Evolutionary conservation across 2,113 vertebrate genomes (phyloP).

Genomic region (Ciconia boyciana): DNA sequence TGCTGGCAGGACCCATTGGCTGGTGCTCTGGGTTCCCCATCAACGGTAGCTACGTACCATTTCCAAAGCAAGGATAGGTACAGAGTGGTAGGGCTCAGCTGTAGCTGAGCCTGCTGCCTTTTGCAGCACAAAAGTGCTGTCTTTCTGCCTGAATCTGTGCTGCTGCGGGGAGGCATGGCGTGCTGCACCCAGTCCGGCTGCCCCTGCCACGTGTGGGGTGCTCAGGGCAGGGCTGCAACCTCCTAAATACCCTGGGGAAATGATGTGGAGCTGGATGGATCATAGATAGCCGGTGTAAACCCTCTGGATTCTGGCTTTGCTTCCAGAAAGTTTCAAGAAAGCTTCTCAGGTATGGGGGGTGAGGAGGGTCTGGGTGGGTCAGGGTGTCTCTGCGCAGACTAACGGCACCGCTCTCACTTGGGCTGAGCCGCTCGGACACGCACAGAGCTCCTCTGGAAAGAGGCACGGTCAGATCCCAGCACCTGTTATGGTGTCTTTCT

Average conservation of each 20-base stretch:
- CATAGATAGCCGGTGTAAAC: not conserved
- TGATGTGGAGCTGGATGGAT: not conserved
- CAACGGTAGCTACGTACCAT: accelerated
- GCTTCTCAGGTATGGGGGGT: not conserved
- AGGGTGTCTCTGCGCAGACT: not conserved
- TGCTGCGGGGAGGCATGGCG: accelerated
- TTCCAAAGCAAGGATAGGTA: not conserved
- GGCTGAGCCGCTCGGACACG: accelerated
- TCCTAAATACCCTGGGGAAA: not conserved
- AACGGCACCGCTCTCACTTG: not conserved
- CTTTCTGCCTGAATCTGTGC: not conserved
- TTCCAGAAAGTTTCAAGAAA: not conserved
- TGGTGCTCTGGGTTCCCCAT: accelerated
- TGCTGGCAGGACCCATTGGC: not conserved
- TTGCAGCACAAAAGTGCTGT: not conserved
- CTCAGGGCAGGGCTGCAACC: not conserved
- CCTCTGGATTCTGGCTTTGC: not conserved
- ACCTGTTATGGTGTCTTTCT: not conserved
- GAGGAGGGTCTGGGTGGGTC: not conserved
- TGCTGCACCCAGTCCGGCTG: not conserved
- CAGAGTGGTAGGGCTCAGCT: not conserved
- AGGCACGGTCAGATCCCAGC: not conserved
- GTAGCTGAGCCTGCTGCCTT: not conserved
- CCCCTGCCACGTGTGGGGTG: not conserved
- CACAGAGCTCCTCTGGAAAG: not conserved